Evolutionary conservation across 2,888 invertebrate species (phyloP).

Genomic region (Sphaerophoria rueppellii): DNA sequence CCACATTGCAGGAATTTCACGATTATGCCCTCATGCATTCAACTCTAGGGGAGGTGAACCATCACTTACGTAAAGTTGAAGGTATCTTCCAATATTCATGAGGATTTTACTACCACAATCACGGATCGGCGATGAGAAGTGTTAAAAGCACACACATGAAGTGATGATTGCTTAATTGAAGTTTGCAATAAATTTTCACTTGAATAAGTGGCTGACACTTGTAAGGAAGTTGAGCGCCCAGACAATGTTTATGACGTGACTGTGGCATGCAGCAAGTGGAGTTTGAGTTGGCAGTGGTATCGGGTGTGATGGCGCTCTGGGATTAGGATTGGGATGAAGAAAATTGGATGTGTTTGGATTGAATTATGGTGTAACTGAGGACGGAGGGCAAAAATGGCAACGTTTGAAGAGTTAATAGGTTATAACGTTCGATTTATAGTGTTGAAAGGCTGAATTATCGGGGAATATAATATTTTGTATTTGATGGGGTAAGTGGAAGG

Average conservation of each 20-base stretch:
- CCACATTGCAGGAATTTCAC: conserved; percentile 37
- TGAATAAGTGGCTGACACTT: conserved; percentile 64
- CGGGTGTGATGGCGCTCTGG: no score
- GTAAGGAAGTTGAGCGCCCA: conserved; percentile 57
- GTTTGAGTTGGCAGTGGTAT: background rate
- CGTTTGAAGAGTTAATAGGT: conserved; percentile 42
- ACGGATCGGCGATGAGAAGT: conserved; percentile 50
- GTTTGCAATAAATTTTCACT: conserved; percentile 75
- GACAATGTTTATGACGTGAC: conserved; percentile 59
- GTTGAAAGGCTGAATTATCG: conserved; percentile 43
- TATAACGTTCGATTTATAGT: conserved; percentile 28
- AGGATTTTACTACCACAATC: conserved; percentile 43
- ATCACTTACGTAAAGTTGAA: background rate
- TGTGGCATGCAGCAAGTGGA: conserved; percentile 34
- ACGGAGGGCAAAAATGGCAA: conserved; percentile 15
- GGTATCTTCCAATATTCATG: conserved; percentile 13
- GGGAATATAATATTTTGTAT: background rate
- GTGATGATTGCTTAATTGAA: conserved; percentile 76
- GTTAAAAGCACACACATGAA: conserved; percentile 73
- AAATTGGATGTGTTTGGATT: conserved; percentile 52
- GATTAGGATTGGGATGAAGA: conserved; percentile 15
- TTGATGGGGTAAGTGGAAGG: background rate
- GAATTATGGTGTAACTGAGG: conserved; percentile 25
- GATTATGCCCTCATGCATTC: conserved; percentile 24
- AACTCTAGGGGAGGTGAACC: background rate